Percentiles rank a stretch among this genome's conserved stretches.
Evolutionary conservation across 2,797 vertebrate species (phyloP).

Genomic region (Anolis apletophallus): DNA sequence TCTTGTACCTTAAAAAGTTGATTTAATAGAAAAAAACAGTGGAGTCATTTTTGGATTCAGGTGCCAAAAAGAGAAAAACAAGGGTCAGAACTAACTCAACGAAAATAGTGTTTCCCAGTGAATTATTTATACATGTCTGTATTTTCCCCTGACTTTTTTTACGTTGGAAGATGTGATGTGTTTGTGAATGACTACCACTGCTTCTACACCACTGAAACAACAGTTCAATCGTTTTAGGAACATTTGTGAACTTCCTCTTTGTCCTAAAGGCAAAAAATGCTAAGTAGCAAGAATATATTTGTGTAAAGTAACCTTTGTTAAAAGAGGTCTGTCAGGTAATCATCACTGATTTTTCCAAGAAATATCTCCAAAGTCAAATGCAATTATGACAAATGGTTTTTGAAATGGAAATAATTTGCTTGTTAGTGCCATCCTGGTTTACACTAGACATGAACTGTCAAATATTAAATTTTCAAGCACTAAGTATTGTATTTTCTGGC

Average conservation of each 20-base stretch:
- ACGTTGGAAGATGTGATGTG: not conserved
- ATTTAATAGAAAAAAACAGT: too few species aligned
- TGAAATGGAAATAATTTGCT: slow-evolving; percentile 67
- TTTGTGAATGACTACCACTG: not conserved
- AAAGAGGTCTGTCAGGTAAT: slow-evolving; percentile 61
- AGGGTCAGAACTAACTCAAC: too few species aligned
- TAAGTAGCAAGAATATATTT: slow-evolving; percentile 33
- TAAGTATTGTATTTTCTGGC: too few species aligned
- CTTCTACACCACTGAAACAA: not conserved
- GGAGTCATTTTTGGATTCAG: too few species aligned
- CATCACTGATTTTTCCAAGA: slow-evolving; percentile 59
- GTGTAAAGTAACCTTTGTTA: slow-evolving; percentile 59
- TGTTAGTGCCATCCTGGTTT: slow-evolving; percentile 63
- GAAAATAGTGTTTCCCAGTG: too few species aligned
- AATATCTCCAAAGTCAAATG: slow-evolving; percentile 61
- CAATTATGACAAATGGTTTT: slow-evolving; percentile 68
- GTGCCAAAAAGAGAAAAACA: too few species aligned
- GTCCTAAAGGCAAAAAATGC: slow-evolving; percentile 55
- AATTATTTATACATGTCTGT: not conserved
- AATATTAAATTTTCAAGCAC: slow-evolving; percentile 63
- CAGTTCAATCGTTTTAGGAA: slow-evolving; percentile 30
- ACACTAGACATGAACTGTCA: slow-evolving; percentile 55
- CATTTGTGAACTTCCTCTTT: slow-evolving; percentile 48
- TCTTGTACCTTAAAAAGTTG: too few species aligned
- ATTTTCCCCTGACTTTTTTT: not conserved